Conservation (phyloP, 2,797 vertebrate genomes). For the Spheniscus humboldti region DNA sequence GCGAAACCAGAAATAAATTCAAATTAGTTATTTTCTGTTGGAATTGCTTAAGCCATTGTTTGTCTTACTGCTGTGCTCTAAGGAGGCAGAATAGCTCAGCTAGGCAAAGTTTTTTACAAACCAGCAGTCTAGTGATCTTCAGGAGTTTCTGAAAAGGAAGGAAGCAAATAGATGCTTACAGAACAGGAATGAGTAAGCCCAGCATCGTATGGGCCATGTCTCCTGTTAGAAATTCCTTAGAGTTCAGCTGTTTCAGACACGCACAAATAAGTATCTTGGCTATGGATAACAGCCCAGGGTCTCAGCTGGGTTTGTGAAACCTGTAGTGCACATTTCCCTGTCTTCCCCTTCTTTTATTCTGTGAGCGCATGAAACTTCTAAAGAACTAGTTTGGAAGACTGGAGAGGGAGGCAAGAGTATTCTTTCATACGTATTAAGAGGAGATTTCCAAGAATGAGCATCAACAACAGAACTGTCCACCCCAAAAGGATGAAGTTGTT, state of each 20-base stretch:
- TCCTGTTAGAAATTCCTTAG: neutral
- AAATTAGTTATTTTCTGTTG: neutral
- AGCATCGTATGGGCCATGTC: neutral
- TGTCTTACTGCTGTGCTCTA: neutral
- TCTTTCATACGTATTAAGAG: neutral
- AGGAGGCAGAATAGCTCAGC: neutral
- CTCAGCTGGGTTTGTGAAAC: neutral
- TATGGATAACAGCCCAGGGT: neutral
- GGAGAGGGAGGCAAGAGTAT: neutral
- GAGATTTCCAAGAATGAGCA: neutral
- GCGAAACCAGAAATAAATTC: neutral
- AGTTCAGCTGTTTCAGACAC: neutral
- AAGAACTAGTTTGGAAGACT: neutral
- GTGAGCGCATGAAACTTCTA: fast-evolving
- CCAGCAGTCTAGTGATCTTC: neutral
- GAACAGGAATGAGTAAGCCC: neutral
- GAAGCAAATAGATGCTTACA: neutral
- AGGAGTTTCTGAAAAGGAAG: neutral
- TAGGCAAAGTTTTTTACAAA: neutral
- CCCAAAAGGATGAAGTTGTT: neutral
- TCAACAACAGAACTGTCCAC: neutral
- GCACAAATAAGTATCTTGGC: neutral
- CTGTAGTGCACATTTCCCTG: neutral
- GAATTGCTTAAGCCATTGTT: neutral
- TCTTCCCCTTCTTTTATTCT: neutral